Evolutionary conservation across 92 coral and sea anemone genomes (phyloP).

Genomic region (Epizoanthus illoricatus): DNA sequence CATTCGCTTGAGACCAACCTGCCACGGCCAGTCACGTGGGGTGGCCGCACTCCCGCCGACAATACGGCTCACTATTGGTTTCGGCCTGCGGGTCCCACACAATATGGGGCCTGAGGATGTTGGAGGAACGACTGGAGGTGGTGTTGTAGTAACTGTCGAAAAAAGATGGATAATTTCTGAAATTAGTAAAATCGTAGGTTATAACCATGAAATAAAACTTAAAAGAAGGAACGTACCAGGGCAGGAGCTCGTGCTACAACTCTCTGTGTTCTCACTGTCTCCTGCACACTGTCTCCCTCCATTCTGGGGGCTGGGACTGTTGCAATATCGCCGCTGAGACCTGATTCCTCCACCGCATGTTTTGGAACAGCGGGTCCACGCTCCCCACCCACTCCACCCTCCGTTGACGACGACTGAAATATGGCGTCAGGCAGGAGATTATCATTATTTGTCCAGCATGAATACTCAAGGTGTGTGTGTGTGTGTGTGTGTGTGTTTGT

Average conservation of each 20-base stretch:
- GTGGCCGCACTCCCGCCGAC: conserved; percentile 64
- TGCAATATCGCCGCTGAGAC: conserved; percentile 51
- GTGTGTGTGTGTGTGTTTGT: no score
- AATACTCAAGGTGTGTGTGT: no score
- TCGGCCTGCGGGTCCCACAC: conserved; percentile 14
- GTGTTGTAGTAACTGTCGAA: conserved; percentile 2
- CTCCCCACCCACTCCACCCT: conserved; percentile 59
- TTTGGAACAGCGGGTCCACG: conserved; percentile 45
- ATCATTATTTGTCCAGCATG: no score
- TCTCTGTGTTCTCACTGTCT: not conserved
- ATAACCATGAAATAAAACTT: no score
- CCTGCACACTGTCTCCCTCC: conserved; percentile 56
- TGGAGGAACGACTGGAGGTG: not conserved
- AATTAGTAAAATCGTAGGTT: no score
- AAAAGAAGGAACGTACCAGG: conserved; percentile 1
- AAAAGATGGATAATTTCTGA: not conserved
- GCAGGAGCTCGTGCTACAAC: conserved; percentile 50
- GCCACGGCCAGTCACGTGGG: conserved; percentile 84
- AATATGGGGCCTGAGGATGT: not conserved
- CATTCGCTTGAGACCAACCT: conserved; percentile 62
- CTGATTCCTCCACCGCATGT: conserved; percentile 55
- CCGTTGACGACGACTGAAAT: conserved; percentile 28
- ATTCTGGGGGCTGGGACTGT: conserved; percentile 56
- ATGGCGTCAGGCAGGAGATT: not conserved
- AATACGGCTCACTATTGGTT: conserved; percentile 53